These are phyloP conservation scores for Cepaea nemoralis DNA, from an alignment of 1,140 invertebrate species.

Conservation along the genomic window DNA sequence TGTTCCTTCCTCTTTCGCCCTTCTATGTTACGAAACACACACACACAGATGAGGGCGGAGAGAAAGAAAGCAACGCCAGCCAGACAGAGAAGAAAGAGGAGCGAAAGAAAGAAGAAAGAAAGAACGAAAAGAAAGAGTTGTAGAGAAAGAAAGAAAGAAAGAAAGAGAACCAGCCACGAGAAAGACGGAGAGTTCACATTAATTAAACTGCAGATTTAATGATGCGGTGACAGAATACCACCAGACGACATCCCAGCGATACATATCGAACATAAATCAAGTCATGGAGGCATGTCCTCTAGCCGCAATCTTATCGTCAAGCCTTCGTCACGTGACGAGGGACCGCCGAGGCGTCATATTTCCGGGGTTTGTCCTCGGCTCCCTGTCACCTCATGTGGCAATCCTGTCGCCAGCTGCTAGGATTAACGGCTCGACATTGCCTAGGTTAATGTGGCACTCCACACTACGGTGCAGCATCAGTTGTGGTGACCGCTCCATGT, in stretches of 20 bases:
- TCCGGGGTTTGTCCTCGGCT: background rate
- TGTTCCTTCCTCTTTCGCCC: no score
- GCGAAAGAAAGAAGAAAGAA: no score
- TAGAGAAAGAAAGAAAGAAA: background rate
- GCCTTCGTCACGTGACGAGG: background rate
- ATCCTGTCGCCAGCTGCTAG: background rate
- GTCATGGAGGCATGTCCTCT: background rate
- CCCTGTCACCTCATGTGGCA: background rate
- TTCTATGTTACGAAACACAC: no score
- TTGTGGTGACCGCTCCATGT: no score
- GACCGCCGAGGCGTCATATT: background rate
- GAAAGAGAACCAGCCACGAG: no score
- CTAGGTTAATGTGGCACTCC: background rate
- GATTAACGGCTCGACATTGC: background rate
- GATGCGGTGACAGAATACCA: no score
- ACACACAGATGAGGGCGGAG: no score
- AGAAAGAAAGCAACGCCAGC: no score
- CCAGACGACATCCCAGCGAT: background rate
- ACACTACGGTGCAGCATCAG: background rate
- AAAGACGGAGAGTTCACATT: slow-evolving; percentile 14
- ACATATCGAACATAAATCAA: background rate
- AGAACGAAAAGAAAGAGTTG: slow-evolving; percentile 1
- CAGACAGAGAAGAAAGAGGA: no score
- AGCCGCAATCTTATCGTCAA: no score
- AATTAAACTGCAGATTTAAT: no score